These are phyloP conservation scores for Linnaemya vulpina DNA, from an alignment of 2,888 invertebrate genomes.

Conservation along the genomic window DNA sequence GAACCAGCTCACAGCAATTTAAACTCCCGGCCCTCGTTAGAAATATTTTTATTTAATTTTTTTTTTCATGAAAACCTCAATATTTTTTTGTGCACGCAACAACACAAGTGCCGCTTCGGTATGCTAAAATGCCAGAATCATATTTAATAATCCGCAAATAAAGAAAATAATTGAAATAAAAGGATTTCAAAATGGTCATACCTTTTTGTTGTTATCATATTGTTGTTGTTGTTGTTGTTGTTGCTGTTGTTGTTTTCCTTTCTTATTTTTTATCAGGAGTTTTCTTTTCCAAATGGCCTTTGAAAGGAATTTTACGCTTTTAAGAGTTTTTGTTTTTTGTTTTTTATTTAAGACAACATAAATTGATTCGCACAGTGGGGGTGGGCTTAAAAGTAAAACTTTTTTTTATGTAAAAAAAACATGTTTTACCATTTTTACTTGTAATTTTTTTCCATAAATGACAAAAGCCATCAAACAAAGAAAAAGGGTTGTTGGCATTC, in stretches of 20 bases:
- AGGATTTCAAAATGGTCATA: slow-evolving; percentile 54
- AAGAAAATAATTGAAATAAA: slow-evolving; percentile 36
- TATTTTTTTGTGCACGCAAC: background rate
- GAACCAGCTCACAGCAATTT: slow-evolving; percentile 36
- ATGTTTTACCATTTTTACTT: background rate
- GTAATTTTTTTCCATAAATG: background rate
- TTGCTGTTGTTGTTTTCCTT: slow-evolving; percentile 1
- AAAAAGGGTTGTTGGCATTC: background rate
- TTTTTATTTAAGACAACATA: background rate
- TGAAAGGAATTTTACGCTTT: slow-evolving; percentile 4
- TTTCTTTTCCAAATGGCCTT: slow-evolving; percentile 12
- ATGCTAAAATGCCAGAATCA: slow-evolving; percentile 17
- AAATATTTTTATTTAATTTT: background rate
- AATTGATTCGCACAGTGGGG: background rate
- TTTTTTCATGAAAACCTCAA: background rate
- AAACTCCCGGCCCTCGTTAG: background rate
- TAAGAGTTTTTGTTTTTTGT: background rate
- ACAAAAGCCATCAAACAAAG: background rate
- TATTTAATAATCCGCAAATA: slow-evolving; percentile 49
- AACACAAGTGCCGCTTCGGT: background rate
- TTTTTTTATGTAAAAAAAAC: background rate
- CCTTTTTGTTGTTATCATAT: slow-evolving; percentile 37
- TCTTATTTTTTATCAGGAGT: background rate
- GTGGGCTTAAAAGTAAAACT: background rate
- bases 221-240: background rate